Conservation (phyloP, 1,140 invertebrate genomes). For the Drosophila melanogaster region DNA sequence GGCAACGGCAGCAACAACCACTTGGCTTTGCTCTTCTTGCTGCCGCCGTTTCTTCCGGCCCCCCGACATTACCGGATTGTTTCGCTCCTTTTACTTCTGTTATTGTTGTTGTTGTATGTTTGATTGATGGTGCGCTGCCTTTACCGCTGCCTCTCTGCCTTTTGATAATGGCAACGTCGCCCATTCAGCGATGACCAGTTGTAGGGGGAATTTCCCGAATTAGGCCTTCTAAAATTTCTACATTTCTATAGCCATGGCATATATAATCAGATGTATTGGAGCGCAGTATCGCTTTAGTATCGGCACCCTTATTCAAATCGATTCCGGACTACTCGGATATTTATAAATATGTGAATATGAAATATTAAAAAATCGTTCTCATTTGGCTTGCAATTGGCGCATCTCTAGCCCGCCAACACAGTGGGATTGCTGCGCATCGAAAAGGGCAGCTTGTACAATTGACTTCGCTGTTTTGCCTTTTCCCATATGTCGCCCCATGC, state of each 20-base stretch:
- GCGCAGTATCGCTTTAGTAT: too few relatives aligned
- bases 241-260: neutral
- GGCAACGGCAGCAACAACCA: conserved; percentile 38
- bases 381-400: neutral
- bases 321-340: too few relatives aligned
- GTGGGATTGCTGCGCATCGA: conserved; percentile 58
- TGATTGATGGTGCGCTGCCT: conserved; percentile 76
- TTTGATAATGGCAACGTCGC: conserved; percentile 71
- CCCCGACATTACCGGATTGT: conserved; percentile 10
- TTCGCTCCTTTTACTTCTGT: conserved; percentile 36
- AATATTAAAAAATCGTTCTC: neutral
- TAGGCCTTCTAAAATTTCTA: neutral
- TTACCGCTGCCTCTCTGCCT: conserved; percentile 45
- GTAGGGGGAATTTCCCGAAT: neutral
- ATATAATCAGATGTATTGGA: too few relatives aligned
- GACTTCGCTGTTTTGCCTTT: conserved; percentile 47
- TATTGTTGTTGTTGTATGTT: conserved; percentile 64
- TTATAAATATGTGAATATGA: too few relatives aligned
- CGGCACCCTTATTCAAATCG: too few relatives aligned
- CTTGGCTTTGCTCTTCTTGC: conserved; percentile 62
- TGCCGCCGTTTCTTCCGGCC: conserved; percentile 16
- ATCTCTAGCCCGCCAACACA: conserved; percentile 49
- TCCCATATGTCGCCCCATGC: conserved; percentile 73
- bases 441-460: conserved; percentile 69
- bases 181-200: conserved; percentile 17